A percentile compares a stretch with the other conserved stretches of the same genome.
Evolutionary conservation across 2,888 invertebrate species (phyloP).

Genomic region (Spodoptera picta): DNA sequence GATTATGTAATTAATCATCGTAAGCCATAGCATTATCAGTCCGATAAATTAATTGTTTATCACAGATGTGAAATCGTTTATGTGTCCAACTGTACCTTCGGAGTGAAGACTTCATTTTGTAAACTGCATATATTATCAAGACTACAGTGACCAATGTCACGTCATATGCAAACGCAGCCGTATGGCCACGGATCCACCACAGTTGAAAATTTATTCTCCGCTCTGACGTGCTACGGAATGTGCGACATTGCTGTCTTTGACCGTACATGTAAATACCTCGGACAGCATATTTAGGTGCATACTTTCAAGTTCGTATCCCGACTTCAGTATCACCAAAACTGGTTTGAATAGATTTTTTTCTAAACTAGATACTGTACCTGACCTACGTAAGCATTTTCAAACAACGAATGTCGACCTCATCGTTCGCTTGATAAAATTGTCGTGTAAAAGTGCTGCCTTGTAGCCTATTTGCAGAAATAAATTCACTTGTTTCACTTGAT

Average conservation of each 20-base stretch:
- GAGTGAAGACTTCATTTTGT: constrained; percentile 24
- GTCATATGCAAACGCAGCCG: constrained; percentile 49
- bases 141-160: constrained; percentile 54
- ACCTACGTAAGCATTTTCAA: constrained; percentile 29
- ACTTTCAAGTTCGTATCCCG: constrained; percentile 36
- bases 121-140: constrained; percentile 48
- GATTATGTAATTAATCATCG: constrained; percentile 20
- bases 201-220: constrained; percentile 67
- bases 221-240: constrained; percentile 60
- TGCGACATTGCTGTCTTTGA: constrained; percentile 51
- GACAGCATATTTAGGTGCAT: constrained; percentile 28
- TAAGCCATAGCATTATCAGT: constrained; percentile 6
- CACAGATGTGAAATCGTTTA: constrained; percentile 9
- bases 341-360: constrained; percentile 16
- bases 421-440: too few relatives aligned
- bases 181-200: constrained; percentile 57
- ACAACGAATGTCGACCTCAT: too few relatives aligned
- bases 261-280: constrained; percentile 49
- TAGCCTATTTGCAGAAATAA: too few relatives aligned
- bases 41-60: constrained; percentile 24
- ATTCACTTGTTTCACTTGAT: too few relatives aligned
- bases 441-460: too few relatives aligned
- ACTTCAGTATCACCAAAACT: constrained; percentile 14
- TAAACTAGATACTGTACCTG: not conserved
- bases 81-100: constrained; percentile 20